A percentile compares a stretch with the other conserved stretches of the same genome.
Evolutionary conservation across 2,888 invertebrate species (phyloP).

Genomic region (Apantesis nais): DNA sequence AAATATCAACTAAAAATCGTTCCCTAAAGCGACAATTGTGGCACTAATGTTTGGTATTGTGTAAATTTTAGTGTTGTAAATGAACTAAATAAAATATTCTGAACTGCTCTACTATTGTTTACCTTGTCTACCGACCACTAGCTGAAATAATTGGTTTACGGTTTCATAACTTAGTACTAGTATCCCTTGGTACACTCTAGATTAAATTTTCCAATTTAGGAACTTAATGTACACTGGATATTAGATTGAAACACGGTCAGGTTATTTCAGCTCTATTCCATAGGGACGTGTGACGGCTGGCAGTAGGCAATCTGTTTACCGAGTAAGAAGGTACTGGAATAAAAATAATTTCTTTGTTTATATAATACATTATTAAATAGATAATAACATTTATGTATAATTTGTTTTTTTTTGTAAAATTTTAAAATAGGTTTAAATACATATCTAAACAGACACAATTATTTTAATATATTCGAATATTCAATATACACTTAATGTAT

Average conservation of each 20-base stretch:
- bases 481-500: neutral
- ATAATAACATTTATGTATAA: neutral
- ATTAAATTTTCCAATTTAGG: slow-evolving; percentile 17
- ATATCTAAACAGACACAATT: too few relatives aligned
- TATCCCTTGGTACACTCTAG: neutral
- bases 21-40: neutral
- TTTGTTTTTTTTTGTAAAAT: neutral
- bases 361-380: neutral
- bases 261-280: slow-evolving; percentile 31
- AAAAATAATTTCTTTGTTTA: neutral
- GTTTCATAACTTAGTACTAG: neutral
- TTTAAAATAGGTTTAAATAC: neutral
- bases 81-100: neutral
- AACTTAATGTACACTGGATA: slow-evolving; percentile 18
- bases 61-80: neutral
- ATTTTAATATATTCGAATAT: neutral
- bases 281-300: neutral
- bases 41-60: neutral
- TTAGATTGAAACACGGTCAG: slow-evolving; percentile 37
- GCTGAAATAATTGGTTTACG: neutral
- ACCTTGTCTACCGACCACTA: neutral
- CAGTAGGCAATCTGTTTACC: neutral
- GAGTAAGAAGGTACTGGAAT: neutral
- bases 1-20: neutral
- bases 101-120: neutral